Evolutionary conservation across 1,140 invertebrate genomes (phyloP).

Genomic region (Musca domestica): DNA sequence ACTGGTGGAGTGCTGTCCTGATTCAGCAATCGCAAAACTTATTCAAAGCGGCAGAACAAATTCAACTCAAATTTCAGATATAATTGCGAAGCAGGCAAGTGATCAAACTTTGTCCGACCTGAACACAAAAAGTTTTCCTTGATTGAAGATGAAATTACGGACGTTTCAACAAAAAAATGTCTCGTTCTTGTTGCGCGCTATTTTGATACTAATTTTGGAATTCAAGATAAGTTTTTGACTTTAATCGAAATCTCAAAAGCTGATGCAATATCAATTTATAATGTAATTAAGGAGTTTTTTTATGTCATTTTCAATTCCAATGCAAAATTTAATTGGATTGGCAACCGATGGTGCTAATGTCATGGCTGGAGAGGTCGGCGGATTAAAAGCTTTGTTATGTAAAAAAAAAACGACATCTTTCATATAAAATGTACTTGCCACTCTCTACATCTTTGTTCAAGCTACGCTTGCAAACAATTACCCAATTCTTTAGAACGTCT

Average conservation of each 20-base stretch:
- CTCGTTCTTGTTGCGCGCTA: conserved; percentile 16
- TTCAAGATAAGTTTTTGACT: conserved; percentile 11
- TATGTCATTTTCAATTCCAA: no score
- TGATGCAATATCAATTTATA: conserved; percentile 17
- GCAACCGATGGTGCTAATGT: conserved; percentile 22
- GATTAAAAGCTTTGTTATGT: no score
- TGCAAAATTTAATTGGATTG: conserved; percentile 21
- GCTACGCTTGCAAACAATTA: no score
- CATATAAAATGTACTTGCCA: no score
- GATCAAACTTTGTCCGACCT: no score
- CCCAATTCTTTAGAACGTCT: conserved; percentile 34
- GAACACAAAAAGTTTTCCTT: conserved; percentile 24
- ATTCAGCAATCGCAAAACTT: conserved; percentile 5
- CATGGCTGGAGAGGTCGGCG: conserved; percentile 20
- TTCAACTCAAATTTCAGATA: conserved; percentile 2
- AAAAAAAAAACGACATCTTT: no score
- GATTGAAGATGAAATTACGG: conserved; percentile 23
- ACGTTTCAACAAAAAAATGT: conserved; percentile 12
- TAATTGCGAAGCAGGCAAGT: no score
- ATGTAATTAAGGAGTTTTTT: no score
- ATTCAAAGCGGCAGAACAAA: conserved; percentile 8
- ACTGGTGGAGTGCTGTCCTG: conserved; percentile 7
- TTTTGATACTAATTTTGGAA: not conserved
- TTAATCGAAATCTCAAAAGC: conserved; percentile 3
- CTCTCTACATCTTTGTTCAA: no score